Evolutionary conservation across 2,113 vertebrate genomes (phyloP).

Genomic region (Ascaphus truei): DNA sequence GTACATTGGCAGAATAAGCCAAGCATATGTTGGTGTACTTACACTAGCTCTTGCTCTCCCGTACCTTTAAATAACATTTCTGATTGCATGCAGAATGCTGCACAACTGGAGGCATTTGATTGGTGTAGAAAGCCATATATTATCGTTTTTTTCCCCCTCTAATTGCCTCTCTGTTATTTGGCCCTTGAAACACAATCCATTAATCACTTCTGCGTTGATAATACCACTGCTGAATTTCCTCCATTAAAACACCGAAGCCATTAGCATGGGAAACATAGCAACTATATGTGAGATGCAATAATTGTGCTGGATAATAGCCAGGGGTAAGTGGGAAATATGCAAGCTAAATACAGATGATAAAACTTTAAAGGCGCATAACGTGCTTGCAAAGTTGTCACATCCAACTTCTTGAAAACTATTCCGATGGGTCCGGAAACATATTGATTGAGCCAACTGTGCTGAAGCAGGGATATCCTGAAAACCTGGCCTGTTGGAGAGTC

Average conservation of each 20-base stretch:
- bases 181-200: constrained; percentile 47
- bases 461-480: too few relatives aligned
- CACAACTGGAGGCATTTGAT: constrained; percentile 39
- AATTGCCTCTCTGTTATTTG: constrained; percentile 52
- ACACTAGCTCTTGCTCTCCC: too few relatives aligned
- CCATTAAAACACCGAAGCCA: constrained; percentile 43
- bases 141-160: constrained; percentile 29
- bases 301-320: constrained; percentile 25
- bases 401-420: too few relatives aligned
- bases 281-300: constrained; percentile 11
- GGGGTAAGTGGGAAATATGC: neutral
- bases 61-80: too few relatives aligned
- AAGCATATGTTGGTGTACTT: too few relatives aligned
- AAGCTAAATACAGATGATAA: neutral
- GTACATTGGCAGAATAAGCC: too few relatives aligned
- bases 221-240: constrained; percentile 39
- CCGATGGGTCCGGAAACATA: too few relatives aligned
- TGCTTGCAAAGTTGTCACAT: neutral
- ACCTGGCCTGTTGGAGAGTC: too few relatives aligned
- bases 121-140: constrained; percentile 45
- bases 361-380: neutral
- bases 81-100: neutral
- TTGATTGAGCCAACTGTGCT: too few relatives aligned
- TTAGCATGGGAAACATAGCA: constrained; percentile 33
- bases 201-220: constrained; percentile 53